Percentiles rank a stretch among this genome's conserved stretches.
Evolutionary conservation across 92 coral and sea anemone genomes (phyloP).

Genomic region (Parazoanthus darwini): DNA sequence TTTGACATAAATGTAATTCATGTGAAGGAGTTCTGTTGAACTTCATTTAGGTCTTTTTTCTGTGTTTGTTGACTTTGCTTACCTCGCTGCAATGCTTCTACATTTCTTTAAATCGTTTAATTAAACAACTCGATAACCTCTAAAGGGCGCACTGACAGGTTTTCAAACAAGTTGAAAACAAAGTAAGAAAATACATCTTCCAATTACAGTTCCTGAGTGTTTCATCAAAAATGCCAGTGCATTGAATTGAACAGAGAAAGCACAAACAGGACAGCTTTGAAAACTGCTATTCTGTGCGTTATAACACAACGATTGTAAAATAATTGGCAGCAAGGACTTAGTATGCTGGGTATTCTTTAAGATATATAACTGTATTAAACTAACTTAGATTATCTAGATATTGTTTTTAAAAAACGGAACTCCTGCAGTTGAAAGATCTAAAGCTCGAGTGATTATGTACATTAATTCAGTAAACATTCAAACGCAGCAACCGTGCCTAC

Average conservation of each 20-base stretch:
- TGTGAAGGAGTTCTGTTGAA: too few relatives aligned
- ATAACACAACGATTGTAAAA: too few relatives aligned
- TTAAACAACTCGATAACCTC: too few relatives aligned
- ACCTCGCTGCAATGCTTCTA: background rate
- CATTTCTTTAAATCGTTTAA: background rate
- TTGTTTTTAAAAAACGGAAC: background rate
- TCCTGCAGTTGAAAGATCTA: background rate
- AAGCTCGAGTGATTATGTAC: background rate
- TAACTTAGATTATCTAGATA: too few relatives aligned
- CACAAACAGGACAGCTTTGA: background rate
- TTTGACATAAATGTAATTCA: too few relatives aligned
- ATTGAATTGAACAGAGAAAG: too few relatives aligned
- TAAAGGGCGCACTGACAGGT: too few relatives aligned
- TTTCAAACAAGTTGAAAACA: background rate
- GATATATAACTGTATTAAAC: too few relatives aligned
- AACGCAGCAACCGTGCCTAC: background rate
- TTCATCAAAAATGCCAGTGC: background rate
- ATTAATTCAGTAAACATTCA: background rate
- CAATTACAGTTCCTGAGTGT: background rate
- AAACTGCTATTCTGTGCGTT: too few relatives aligned
- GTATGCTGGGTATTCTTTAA: too few relatives aligned
- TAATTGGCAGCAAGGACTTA: too few relatives aligned
- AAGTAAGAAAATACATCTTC: background rate
- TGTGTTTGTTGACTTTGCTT: slow-evolving; percentile 7
- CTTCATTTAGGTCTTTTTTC: background rate